Evolutionary conservation across 1,140 invertebrate genomes (phyloP), one percentile per base, ranked within the genome.

Genomic region (Vanessa tameamea): DNA sequence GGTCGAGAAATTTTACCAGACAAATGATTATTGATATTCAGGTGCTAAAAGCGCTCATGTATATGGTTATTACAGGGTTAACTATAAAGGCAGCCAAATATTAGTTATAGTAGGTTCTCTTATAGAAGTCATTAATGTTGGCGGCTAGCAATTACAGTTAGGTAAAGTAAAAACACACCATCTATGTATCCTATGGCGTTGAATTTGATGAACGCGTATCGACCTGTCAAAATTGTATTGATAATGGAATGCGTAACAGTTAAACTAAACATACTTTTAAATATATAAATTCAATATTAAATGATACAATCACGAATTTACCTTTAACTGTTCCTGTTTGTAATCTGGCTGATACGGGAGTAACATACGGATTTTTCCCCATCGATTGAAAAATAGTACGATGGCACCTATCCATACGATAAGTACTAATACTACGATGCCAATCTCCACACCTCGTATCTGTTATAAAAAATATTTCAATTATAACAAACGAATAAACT

Each of bases 291-390:
- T 43, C 7, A 43, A 43, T 43, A 43, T 9, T 43, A 43, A 43
- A 43, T 9, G 6, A 43, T 43, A 9, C 1, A 9, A 43, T 43
- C 9, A 43, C 7, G 6, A 37, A 14, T 51, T 84, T 86, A 93
- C 93, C 93, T 97, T 97, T 4, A 96, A 89, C 87, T 96, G 96
- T 84, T 97, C 96, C 76, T 96, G 95, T 85, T 97, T 97, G 88
- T 97, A 97, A 80, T 97, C 97, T 8, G 97, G 97, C 84, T 98
- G 97, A 88, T 98, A 98, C 1, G 97, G 97, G 77, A 98, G 93
- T 72, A 98, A 93, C 97, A 98, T 98, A 51, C 97, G 94, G 59
- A 98, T 98, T 93, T 98, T 98, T 15, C 97, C 97, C 97, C 97
- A 98, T 48, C 96, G 94, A 86, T 97, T 98, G 93, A 98, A 97